phyloP scores from a whole-genome alignment of 2,888 invertebrate genomes.

The Alloplasta piceator region DNA sequence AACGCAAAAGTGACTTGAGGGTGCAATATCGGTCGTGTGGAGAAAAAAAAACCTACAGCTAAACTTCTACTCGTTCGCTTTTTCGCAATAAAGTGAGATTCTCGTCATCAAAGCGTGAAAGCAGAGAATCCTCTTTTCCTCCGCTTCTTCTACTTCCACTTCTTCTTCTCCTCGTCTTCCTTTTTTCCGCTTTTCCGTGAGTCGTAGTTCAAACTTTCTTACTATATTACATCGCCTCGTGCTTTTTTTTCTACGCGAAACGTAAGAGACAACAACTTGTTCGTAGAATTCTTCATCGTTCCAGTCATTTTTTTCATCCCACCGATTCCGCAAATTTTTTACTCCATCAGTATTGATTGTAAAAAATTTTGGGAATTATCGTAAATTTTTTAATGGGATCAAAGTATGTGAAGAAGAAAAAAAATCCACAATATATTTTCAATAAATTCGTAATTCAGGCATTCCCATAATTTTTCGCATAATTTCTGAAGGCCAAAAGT shows the following conservation, averaged over 20 bases:
- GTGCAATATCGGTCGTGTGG: not conserved
- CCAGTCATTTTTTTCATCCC: too few species aligned
- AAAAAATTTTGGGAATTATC: too few species aligned
- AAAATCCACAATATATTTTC: too few species aligned
- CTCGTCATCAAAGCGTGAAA: conserved; percentile 2
- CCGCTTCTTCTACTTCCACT: not conserved
- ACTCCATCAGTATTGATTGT: too few species aligned
- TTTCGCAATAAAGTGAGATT: conserved; percentile 26
- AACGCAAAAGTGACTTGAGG: not conserved
- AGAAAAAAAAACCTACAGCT: not conserved
- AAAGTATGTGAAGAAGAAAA: too few species aligned
- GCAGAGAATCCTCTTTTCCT: not conserved
- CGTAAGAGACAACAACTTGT: not conserved
- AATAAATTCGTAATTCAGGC: too few species aligned
- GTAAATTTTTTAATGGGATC: too few species aligned
- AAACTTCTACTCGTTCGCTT: not conserved
- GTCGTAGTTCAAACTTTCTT: not conserved
- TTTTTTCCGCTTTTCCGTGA: not conserved
- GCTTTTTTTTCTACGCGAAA: not conserved
- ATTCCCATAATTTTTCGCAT: too few species aligned
- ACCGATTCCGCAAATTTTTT: too few species aligned
- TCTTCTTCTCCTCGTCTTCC: too few species aligned
- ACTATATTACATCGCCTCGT: conserved; percentile 8
- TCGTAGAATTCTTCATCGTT: too few species aligned
- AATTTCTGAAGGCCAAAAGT: too few species aligned